Conservation (phyloP, 2,888 invertebrate species). For the Notodonta dromedarius region DNA sequence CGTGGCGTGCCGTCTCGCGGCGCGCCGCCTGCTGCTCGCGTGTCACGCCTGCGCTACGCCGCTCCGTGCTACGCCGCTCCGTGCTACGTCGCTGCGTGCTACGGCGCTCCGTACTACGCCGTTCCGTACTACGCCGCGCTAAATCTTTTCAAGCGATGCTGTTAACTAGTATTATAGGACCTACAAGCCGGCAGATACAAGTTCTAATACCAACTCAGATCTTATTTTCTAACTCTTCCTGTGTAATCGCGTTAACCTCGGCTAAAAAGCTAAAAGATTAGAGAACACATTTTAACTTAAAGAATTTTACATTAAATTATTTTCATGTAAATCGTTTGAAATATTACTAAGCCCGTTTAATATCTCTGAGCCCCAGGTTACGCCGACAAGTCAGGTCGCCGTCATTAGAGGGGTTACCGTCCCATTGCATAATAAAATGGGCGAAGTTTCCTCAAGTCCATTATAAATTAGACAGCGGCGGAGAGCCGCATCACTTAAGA, state of each 20-base stretch:
- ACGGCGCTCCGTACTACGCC: neutral
- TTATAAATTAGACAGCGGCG: slow-evolving; percentile 83
- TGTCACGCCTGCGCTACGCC: too few species aligned
- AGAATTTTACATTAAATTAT: slow-evolving; percentile 43
- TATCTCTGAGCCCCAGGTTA: slow-evolving; percentile 74
- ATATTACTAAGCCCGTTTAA: slow-evolving; percentile 73
- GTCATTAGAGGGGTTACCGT: slow-evolving; percentile 82
- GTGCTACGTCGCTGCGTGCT: neutral
- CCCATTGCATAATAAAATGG: slow-evolving; percentile 85
- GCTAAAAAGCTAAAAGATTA: slow-evolving; percentile 22
- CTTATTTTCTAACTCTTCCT: slow-evolving; percentile 1
- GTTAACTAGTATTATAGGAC: neutral
- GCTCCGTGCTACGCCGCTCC: neutral
- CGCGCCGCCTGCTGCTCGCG: too few species aligned
- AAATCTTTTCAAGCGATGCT: neutral
- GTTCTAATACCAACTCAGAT: neutral
- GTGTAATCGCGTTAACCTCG: slow-evolving; percentile 10
- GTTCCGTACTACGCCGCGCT: neutral
- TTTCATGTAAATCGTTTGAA: slow-evolving; percentile 61
- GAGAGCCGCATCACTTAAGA: slow-evolving; percentile 83
- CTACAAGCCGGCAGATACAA: slow-evolving; percentile 1
- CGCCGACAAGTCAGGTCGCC: slow-evolving; percentile 74
- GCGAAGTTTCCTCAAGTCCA: slow-evolving; percentile 83
- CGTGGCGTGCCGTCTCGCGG: slow-evolving; percentile 7
- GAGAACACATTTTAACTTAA: slow-evolving; percentile 17